Conservation (phyloP, 2,797 vertebrate species). For the Mormyrops attenuatus region DNA sequence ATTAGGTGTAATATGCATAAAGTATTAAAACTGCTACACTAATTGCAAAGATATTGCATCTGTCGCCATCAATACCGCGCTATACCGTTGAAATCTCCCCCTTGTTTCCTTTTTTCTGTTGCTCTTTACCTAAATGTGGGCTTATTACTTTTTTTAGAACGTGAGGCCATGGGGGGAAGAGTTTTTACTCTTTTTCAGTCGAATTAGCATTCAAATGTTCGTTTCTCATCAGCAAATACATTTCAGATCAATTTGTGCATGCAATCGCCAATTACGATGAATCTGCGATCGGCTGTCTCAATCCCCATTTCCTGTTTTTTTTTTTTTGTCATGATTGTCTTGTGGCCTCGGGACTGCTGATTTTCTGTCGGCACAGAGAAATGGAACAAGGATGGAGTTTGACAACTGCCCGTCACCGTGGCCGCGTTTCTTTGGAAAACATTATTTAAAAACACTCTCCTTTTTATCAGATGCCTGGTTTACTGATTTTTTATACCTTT, state of each 20-base stretch:
- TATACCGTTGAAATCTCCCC: not conserved
- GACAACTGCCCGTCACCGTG: not conserved
- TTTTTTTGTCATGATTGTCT: not conserved
- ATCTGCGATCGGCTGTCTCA: not conserved
- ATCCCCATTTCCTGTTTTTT: not conserved
- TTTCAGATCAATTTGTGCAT: conserved; percentile 7
- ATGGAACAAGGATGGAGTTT: not conserved
- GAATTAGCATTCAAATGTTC: not conserved
- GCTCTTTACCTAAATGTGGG: not conserved
- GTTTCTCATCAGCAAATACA: conserved; percentile 9
- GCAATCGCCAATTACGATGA: not conserved
- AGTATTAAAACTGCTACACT: conserved; percentile 14
- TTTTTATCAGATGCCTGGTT: not conserved
- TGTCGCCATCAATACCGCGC: conserved; percentile 10
- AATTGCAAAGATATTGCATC: conserved; percentile 22
- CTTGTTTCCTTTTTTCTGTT: not conserved
- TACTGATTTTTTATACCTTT: not conserved
- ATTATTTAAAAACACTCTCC: not conserved
- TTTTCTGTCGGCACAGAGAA: not conserved
- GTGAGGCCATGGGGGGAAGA: not conserved
- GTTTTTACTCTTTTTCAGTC: not conserved
- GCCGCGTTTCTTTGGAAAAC: not conserved
- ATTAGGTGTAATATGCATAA: conserved; percentile 36
- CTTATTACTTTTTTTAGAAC: not conserved
- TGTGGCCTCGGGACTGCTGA: not conserved